Base-by-base conservation (phyloP, 2,888 invertebrate genomes). In the Epistrophe eligans region DNA sequence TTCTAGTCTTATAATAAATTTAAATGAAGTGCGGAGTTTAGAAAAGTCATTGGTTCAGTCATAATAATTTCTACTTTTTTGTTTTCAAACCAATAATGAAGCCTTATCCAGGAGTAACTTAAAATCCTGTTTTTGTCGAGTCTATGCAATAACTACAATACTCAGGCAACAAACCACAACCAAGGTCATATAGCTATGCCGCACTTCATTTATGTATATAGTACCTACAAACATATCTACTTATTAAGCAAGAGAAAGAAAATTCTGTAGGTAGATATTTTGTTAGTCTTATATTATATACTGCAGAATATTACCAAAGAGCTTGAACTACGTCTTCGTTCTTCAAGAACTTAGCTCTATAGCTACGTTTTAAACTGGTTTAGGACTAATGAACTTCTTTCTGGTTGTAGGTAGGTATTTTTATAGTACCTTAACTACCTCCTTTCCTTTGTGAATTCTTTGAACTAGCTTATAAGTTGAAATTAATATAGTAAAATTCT, bases 151-250 rank as follows among this genome's bases (percentile, higher is more conserved):
- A n/a, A 28, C 19, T 24, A 5, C 38, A 24, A 24, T 24, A 24
- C 24, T 24, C 1, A 2, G 24, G 24, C 24, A 24, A 24, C 24
- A 24, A 24, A 24, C 24, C 24, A 15, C 35, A 52, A n/a, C 40
- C 70, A 70, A 70, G 70, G 70, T 70, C 70, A 70, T 70, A 50
- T 67, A 52, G 38, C 70, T 70, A 52, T 70, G 52, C 67, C 70
- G 4, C 32, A 70, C 70, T 52, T 52, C 24, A 38, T 24, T 52
- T 38, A n/a, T 70, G 40, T 10, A 43, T 15, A 40, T 38, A 13
- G 4, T 40, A 40, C 11, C 11, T 40, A 13, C 32, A 32, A 4
- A 17, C 6, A 52, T 60, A 11, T 38, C 13, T 4, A 2, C 6
- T 15, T 28, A 40, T 4, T 28, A 19, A 50, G 17, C 13, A 67